phyloP scores from a whole-genome alignment of 2,113 vertebrate genomes.

The Bos javanicus region DNA sequence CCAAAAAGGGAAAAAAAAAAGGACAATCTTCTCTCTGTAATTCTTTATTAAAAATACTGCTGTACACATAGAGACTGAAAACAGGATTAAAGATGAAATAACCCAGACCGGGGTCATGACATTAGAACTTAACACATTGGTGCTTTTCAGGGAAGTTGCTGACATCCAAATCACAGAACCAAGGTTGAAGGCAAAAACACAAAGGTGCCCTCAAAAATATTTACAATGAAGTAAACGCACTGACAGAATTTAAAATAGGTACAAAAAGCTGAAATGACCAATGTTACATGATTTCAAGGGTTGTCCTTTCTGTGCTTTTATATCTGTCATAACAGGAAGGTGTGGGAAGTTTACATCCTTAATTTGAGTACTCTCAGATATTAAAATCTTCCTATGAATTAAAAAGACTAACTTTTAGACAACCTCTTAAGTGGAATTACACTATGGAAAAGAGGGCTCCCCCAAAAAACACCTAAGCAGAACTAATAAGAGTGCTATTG shows the following conservation, averaged over 20 bases:
- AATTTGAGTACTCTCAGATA: constrained; percentile 69
- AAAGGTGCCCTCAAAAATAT: constrained; percentile 83
- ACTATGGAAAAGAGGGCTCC: constrained; percentile 76
- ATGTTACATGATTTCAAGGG: constrained; percentile 79
- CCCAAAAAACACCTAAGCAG: constrained; percentile 82
- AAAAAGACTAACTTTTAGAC: constrained; percentile 78
- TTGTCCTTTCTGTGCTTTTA: constrained; percentile 86
- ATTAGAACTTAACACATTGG: constrained; percentile 83
- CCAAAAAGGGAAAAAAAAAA: not conserved
- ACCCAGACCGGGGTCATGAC: constrained; percentile 83
- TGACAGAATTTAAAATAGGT: constrained; percentile 80
- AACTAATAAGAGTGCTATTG: constrained; percentile 75
- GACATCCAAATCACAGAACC: constrained; percentile 82
- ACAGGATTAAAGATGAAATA: constrained; percentile 85
- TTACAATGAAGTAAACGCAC: constrained; percentile 83
- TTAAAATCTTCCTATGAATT: constrained; percentile 75
- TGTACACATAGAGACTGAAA: constrained; percentile 98
- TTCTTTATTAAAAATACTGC: constrained; percentile 99
- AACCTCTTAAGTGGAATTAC: constrained; percentile 81
- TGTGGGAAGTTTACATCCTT: constrained; percentile 71
- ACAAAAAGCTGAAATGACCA: constrained; percentile 77
- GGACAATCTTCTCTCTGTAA: constrained; percentile 85
- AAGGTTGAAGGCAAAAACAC: constrained; percentile 79
- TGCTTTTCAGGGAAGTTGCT: constrained; percentile 84
- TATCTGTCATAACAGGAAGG: constrained; percentile 79